Base-by-base conservation (phyloP, 1,140 invertebrate genomes). In the Apolygus lucorum region DNA sequence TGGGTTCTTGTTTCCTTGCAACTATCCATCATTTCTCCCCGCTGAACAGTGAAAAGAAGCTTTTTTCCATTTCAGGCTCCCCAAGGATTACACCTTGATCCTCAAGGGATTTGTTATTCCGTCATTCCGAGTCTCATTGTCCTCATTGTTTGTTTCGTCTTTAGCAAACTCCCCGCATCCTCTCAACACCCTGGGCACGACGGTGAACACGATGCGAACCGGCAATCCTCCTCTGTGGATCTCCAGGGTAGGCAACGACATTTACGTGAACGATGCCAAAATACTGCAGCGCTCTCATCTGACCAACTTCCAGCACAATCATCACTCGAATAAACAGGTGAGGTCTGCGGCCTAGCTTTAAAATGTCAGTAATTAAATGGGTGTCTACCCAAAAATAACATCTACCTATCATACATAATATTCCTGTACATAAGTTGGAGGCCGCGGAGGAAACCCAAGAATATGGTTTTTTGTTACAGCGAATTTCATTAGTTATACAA, bases 201-300 rank as follows among this genome's bases (percentile, higher is more conserved):
- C 83, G 0, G 82, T 90, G 75, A 84, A 84, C 27, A 89, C 90
- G 17, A 88, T 91, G 77, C 81, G 90, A 73, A 86, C 87, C 26
- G 90, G 90, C 21, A 91, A 90, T 80, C 89, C 90, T 0, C 89
- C 89, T 1, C 77, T 93, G 63, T 92, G 90, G 86, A 84, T 93
- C 34, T 91, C 89, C 28, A 81, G 84, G 68, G 83, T 81, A 68
- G 79, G 81, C 1, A 81, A 82, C 63, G 88, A 90, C 69, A 85
- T 91, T 71, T 93, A 85, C 78, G 84, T 92, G 68, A 93, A 93
- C 78, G 91, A 92, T 78, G 90, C 90, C 0, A 86, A 85, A 78
- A 83, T 93, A 34, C 78, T 88, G 64, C 63, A 65, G 14, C 83
- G 84, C n/a, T 59, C 22, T 11, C 54, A 59, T 24, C 82, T 85